phyloP scores from a whole-genome alignment of 2,888 invertebrate species.

The Andrena hattorfiana region DNA sequence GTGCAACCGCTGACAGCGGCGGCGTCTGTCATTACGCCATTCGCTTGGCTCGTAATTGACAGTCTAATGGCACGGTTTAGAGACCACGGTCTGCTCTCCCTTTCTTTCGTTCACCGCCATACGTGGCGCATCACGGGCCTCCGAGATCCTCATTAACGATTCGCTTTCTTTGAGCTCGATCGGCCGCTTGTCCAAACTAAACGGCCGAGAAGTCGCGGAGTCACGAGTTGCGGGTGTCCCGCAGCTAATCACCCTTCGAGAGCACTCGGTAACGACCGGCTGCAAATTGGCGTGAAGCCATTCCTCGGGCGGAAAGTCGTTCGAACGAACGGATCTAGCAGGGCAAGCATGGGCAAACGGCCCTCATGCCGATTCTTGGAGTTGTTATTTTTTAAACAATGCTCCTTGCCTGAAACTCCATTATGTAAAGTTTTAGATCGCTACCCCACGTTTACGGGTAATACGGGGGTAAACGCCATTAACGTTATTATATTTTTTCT shows the following conservation, averaged over 20 bases:
- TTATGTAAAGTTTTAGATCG: no score
- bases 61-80: constrained; percentile 77
- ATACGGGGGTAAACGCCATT: no score
- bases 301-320: not conserved
- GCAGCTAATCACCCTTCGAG: constrained; percentile 56
- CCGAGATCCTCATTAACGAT: constrained; percentile 73
- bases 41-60: constrained; percentile 76
- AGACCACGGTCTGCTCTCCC: constrained; percentile 33
- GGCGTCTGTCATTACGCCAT: constrained; percentile 71
- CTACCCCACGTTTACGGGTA: no score
- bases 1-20: constrained; percentile 55
- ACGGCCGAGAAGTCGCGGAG: constrained; percentile 69
- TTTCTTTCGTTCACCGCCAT: constrained; percentile 13
- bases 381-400: no score
- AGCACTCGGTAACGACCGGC: constrained; percentile 23
- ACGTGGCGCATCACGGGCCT: constrained; percentile 45
- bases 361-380: no score
- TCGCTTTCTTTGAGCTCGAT: constrained; percentile 70
- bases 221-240: constrained; percentile 69
- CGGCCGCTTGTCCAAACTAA: constrained; percentile 69
- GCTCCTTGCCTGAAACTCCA: no score
- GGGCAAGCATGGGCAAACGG: no score
- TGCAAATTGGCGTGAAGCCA: constrained; percentile 31
- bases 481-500: no score
- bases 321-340: not conserved